These are phyloP conservation scores for Rhegmatorhina hoffmannsi DNA, from an alignment of 2,113 vertebrate genomes.

Conservation along the genomic window DNA sequence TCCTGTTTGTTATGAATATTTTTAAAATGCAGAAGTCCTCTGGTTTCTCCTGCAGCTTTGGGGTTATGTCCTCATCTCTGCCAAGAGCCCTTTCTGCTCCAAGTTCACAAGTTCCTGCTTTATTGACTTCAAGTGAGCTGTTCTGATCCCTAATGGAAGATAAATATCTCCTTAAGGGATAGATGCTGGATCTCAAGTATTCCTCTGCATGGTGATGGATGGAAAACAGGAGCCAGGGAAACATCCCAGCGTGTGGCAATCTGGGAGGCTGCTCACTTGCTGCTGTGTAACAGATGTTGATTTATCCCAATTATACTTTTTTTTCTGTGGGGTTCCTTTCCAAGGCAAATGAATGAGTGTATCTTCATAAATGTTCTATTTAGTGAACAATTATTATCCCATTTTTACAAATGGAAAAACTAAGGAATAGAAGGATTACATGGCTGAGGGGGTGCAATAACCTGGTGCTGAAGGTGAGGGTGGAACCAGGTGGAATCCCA, in stretches of 20 bases:
- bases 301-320: background rate
- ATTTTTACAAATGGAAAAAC: background rate
- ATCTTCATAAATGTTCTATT: background rate
- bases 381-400: background rate
- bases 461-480: background rate
- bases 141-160: background rate
- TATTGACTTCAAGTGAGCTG: background rate
- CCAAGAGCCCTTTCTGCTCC: background rate
- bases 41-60: background rate
- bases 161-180: background rate
- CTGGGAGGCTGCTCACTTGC: background rate
- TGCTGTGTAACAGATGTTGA: background rate
- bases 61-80: background rate
- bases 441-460: background rate
- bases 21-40: constrained; percentile 27
- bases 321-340: background rate
- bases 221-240: background rate
- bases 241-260: background rate
- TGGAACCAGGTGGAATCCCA: background rate
- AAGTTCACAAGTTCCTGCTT: background rate
- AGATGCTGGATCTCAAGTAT: background rate
- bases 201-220: background rate
- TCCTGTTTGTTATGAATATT: background rate
- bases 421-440: background rate
- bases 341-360: background rate